Evolutionary conservation across 2,113 vertebrate genomes (phyloP).

Genomic region (Pterocles burchelli): DNA sequence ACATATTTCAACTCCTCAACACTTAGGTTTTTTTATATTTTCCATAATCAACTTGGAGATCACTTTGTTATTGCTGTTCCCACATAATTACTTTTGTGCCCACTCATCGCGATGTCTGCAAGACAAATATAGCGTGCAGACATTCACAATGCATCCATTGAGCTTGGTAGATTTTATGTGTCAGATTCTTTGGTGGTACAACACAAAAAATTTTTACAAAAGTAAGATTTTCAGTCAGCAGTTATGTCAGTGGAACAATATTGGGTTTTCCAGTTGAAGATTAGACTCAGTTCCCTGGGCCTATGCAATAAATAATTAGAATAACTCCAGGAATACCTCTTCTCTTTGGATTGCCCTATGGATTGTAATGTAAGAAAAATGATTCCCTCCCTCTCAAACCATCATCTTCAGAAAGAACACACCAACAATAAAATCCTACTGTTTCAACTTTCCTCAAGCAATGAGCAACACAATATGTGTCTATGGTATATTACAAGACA

Average conservation of each 20-base stretch:
- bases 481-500: not conserved
- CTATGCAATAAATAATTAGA: not conserved
- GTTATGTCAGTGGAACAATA: not conserved
- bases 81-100: not conserved
- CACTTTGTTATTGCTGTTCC: not conserved
- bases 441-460: not conserved
- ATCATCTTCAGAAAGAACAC: not conserved
- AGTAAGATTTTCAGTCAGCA: not conserved
- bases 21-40: not conserved
- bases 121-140: not conserved
- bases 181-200: not conserved
- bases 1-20: not conserved
- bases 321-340: not conserved
- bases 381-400: not conserved
- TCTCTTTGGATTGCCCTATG: not conserved
- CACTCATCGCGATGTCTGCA: not conserved
- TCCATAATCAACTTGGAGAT: not conserved
- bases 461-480: not conserved
- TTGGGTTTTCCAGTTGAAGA: not conserved
- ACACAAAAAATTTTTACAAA: not conserved
- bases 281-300: not conserved
- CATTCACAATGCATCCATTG: not conserved
- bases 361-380: not conserved
- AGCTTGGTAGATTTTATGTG: not conserved
- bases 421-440: not conserved